Evolutionary conservation across 2,888 invertebrate species (phyloP).

Genomic region (Sarcophaga subvicina): DNA sequence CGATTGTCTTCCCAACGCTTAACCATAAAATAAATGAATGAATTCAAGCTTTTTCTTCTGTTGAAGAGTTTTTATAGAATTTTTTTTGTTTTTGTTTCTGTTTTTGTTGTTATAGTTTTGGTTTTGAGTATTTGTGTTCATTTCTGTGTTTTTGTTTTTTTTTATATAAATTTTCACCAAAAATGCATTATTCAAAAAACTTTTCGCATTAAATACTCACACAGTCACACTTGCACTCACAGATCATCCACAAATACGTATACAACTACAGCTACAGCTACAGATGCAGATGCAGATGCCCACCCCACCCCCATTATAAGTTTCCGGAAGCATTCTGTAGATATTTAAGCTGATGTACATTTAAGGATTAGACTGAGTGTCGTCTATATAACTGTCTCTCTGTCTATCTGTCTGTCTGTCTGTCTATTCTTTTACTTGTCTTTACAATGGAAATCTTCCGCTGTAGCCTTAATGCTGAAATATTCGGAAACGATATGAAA

Average conservation of each 20-base stretch:
- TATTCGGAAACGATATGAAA: neutral
- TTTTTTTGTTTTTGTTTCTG: no score
- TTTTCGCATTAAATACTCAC: slow-evolving; percentile 69
- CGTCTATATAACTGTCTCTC: neutral
- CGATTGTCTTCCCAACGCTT: slow-evolving; percentile 46
- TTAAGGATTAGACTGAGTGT: slow-evolving; percentile 19
- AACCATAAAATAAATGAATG: slow-evolving; percentile 62
- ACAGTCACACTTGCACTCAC: neutral
- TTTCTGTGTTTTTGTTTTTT: slow-evolving; percentile 28
- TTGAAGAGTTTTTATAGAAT: neutral
- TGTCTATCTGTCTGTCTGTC: slow-evolving; percentile 2
- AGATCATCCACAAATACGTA: neutral
- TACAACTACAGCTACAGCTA: no score
- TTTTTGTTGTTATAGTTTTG: neutral
- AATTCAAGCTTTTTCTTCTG: slow-evolving; percentile 37
- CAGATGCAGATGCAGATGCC: no score
- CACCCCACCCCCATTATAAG: neutral
- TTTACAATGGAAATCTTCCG: neutral
- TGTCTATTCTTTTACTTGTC: neutral
- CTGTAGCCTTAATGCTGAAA: neutral
- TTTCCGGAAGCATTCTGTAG: slow-evolving; percentile 13
- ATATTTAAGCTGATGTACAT: slow-evolving; percentile 40
- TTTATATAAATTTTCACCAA: slow-evolving; percentile 38
- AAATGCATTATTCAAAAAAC: slow-evolving; percentile 68
- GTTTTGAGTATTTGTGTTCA: neutral